Conservation (phyloP, 2,113 vertebrate species). For the Chelonoidis abingdonii region DNA sequence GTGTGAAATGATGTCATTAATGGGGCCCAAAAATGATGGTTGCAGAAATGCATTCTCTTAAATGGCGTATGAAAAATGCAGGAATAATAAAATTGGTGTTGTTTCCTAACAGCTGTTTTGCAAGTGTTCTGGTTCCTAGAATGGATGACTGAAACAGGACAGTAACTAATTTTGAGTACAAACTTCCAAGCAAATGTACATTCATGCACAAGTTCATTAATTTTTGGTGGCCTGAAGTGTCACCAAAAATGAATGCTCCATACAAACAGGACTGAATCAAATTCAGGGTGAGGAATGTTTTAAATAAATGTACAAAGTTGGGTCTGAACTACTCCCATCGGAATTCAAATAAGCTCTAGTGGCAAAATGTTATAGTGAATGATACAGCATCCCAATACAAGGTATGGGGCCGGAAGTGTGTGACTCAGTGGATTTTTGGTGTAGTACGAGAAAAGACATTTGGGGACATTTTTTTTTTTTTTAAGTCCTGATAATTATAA, state of each 20-base stretch:
- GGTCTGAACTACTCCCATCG: background rate
- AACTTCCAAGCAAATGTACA: background rate
- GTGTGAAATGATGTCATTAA: background rate
- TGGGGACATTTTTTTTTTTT: accelerated
- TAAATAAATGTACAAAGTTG: background rate
- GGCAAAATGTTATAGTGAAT: no score
- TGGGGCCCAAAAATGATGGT: background rate
- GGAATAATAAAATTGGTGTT: background rate
- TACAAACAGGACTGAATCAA: background rate
- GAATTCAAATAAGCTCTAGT: background rate
- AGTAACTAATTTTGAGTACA: background rate
- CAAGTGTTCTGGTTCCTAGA: background rate
- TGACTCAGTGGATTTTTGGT: background rate
- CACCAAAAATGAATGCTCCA: background rate
- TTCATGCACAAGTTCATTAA: background rate
- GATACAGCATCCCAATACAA: no score
- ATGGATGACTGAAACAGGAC: background rate
- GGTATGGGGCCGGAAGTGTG: background rate
- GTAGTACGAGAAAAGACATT: background rate
- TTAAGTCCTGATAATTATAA: background rate
- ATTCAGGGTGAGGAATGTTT: background rate
- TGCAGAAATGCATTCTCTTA: background rate
- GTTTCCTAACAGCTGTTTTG: background rate
- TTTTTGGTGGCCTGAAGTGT: background rate
- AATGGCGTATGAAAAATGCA: background rate